Evolutionary conservation across 2,888 invertebrate genomes (phyloP).

Genomic region (Rotaria magnacalcarata): DNA sequence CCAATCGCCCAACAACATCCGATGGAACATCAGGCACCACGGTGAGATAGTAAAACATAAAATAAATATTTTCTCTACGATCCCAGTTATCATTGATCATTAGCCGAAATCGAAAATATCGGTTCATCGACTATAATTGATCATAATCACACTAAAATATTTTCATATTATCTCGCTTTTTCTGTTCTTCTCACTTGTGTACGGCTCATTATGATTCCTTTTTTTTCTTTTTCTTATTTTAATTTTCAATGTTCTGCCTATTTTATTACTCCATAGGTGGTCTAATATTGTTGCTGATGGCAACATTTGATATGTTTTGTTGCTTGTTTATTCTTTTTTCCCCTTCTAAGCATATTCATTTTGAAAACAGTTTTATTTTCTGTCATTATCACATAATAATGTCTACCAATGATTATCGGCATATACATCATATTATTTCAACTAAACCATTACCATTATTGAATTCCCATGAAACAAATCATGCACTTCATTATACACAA

Average conservation of each 20-base stretch:
- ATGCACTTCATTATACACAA: constrained; percentile 8
- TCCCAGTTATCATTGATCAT: background rate
- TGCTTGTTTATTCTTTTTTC: background rate
- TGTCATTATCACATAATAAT: too few species aligned
- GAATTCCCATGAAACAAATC: background rate
- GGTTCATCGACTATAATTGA: too few species aligned
- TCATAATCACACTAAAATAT: background rate
- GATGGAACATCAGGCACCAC: background rate
- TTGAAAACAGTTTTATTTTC: background rate
- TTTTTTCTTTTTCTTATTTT: background rate
- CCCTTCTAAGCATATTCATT: too few species aligned
- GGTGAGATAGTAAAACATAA: background rate
- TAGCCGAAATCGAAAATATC: background rate
- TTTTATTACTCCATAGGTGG: constrained; percentile 4
- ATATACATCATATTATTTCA: constrained; percentile 17
- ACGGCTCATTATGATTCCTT: background rate
- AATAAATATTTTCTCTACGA: too few species aligned
- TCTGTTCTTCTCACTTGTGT: background rate
- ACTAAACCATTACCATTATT: background rate
- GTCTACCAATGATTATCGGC: background rate
- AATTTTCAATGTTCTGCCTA: background rate
- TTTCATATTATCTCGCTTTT: background rate
- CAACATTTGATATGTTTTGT: background rate
- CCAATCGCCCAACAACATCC: background rate
- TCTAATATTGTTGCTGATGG: background rate